Conservation (phyloP, 2,888 invertebrate species). For the Parthenolecanium corni region DNA sequence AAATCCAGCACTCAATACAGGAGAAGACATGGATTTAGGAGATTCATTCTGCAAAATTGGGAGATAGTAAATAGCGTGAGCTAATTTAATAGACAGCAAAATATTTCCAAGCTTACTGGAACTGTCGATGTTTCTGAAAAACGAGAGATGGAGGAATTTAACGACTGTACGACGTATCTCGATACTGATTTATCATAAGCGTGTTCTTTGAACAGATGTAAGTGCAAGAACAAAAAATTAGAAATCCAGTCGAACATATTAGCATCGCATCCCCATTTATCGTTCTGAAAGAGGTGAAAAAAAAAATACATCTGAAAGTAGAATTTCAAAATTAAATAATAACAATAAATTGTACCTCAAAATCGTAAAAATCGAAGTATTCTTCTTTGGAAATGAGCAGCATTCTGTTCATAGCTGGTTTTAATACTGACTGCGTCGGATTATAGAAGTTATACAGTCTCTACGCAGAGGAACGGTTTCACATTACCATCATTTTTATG, state of each 20-base stretch:
- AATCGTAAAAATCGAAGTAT: slow-evolving; percentile 8
- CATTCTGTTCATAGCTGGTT: slow-evolving; percentile 15
- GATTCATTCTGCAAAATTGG: slow-evolving; percentile 4
- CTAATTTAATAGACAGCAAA: not conserved
- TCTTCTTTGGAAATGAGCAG: slow-evolving; percentile 10
- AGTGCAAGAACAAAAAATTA: slow-evolving; percentile 18
- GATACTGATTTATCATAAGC: slow-evolving; percentile 12
- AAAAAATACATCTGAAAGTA: not conserved
- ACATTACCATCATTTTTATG: not conserved
- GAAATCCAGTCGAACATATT: slow-evolving; percentile 24
- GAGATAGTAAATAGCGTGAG: not conserved
- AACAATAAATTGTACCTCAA: not conserved
- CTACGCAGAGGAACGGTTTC: not conserved
- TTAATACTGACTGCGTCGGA: slow-evolving; percentile 25
- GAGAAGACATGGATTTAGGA: slow-evolving; percentile 18
- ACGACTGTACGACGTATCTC: not conserved
- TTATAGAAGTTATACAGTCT: slow-evolving; percentile 19
- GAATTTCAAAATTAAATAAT: not conserved
- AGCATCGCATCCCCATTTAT: slow-evolving; percentile 21
- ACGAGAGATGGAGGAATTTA: not conserved
- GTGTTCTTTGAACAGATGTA: slow-evolving; percentile 4
- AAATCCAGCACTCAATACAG: slow-evolving; percentile 46
- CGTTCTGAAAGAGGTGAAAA: slow-evolving; percentile 4
- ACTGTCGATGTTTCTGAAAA: not conserved
- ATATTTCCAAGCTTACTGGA: not conserved